phyloP scores from a whole-genome alignment of 2,113 vertebrate species.

The Electrona antarctica region DNA sequence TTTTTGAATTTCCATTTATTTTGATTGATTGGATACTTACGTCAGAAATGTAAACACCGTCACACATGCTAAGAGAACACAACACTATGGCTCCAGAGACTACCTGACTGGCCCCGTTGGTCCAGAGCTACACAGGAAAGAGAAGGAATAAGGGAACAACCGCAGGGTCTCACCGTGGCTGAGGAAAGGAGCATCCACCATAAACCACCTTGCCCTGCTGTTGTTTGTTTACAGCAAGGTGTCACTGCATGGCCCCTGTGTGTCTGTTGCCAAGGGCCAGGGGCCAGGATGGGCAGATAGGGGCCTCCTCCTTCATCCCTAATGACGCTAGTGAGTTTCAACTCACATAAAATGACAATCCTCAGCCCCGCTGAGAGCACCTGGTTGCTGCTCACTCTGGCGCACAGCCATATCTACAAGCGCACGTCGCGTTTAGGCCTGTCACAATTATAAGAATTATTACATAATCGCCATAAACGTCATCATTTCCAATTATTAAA shows the following conservation, averaged over 20 bases:
- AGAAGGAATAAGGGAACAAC: slow-evolving; percentile 34
- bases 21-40: no score
- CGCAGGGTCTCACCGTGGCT: slow-evolving; percentile 44
- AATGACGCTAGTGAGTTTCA: slow-evolving; percentile 69
- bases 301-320: slow-evolving; percentile 61
- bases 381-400: slow-evolving; percentile 58
- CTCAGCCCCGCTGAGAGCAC: slow-evolving; percentile 57
- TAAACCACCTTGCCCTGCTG: slow-evolving; percentile 40
- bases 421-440: no score
- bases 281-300: slow-evolving; percentile 56
- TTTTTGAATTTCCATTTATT: no score
- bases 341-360: slow-evolving; percentile 66
- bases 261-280: slow-evolving; percentile 71
- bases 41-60: no score
- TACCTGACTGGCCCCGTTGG: slow-evolving; percentile 43
- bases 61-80: no score
- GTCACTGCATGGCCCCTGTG: slow-evolving; percentile 65
- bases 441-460: no score
- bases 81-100: no score
- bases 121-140: slow-evolving; percentile 39
- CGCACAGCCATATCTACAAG: neutral
- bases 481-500: no score
- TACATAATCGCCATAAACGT: no score
- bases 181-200: slow-evolving; percentile 38
- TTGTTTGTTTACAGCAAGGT: slow-evolving; percentile 78